Evolutionary conservation across 2,888 invertebrate genomes (phyloP), one percentile per base, ranked within the genome.

Genomic region (Iselma pallidipennis): DNA sequence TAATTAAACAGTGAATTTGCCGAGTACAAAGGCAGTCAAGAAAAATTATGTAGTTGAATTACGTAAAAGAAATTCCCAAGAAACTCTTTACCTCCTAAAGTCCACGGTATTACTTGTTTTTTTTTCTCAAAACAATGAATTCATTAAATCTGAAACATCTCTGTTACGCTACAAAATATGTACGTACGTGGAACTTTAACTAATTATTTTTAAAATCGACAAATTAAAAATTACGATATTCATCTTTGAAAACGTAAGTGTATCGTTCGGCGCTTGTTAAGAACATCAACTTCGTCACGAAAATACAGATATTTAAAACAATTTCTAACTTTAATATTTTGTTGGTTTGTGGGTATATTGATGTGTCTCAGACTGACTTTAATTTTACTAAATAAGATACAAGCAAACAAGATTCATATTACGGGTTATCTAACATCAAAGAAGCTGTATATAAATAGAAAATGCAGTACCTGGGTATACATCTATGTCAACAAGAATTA

Each of bases 401-500:
- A 64, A 67, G 70, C 68, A 73, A 72, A 73, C 70, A 71, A 60
- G 66, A 69, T 69, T 63, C 65, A 66, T 65, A 70, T 71, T 69
- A 66, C 69, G 49, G 68, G 66, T 67, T 71, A 69, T 69, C 72
- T 62, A 65, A 74, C 76, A 68, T 77, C 77, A 77, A 76, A 77
- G 78, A 72, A 68, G 65, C 65, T 61, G 68, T 74, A 66, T 69
- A 73, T 72, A 72, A 74, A 76, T 70, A 73, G 73, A 77, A 75
- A 75, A 76, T 70, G 74, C 71, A 78, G 76, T 76, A 74, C 72
- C 68, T 16, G 16, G 10, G 42, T 16, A 72, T 76, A 72, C 73
- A 71, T 74, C 75, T 77, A 72, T 75, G 78, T 78, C 75, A 79
- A 79, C 76, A 79, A 80, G 77, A 79, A 78, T 78, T 78, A 77